A percentile compares a stretch with the other conserved stretches of the same genome.
Conservation (phyloP, 2,113 vertebrate genomes). For the Nymphicus hollandicus region DNA sequence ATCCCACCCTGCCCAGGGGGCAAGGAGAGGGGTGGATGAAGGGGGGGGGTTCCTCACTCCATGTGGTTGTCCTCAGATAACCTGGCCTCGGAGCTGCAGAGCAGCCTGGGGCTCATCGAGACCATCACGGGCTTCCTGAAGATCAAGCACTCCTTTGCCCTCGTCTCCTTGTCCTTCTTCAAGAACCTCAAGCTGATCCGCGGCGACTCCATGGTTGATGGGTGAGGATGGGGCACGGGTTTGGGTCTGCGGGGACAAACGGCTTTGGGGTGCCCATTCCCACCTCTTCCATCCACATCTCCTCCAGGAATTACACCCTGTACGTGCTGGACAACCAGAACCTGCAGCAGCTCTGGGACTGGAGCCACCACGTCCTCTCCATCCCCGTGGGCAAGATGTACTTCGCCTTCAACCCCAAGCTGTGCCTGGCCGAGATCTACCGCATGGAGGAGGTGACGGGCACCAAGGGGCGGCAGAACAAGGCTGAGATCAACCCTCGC, state of each 20-base stretch:
- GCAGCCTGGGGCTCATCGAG: conserved; percentile 78
- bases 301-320: conserved; percentile 78
- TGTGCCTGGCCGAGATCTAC: conserved; percentile 80
- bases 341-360: conserved; percentile 79
- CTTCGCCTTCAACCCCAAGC: conserved; percentile 82
- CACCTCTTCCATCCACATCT: fast-evolving
- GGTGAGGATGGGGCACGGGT: conserved; percentile 48
- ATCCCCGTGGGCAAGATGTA: conserved; percentile 80
- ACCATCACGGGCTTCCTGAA: conserved; percentile 83
- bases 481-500: conserved; percentile 82
- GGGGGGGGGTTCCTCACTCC: too few species aligned
- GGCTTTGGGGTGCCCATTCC: not conserved
- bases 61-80: conserved; percentile 61
- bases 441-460: conserved; percentile 78
- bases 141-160: conserved; percentile 82
- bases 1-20: fast-evolving
- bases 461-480: conserved; percentile 80
- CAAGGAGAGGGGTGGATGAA: not conserved
- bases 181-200: conserved; percentile 81
- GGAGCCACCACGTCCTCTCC: conserved; percentile 70
- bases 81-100: conserved; percentile 73
- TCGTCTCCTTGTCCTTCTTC: conserved; percentile 80
- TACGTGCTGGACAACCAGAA: conserved; percentile 84
- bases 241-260: fast-evolving
- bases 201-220: conserved; percentile 79